These are phyloP conservation scores for Aix galericulata DNA, from an alignment of 2,113 vertebrate species.

Conservation along the genomic window DNA sequence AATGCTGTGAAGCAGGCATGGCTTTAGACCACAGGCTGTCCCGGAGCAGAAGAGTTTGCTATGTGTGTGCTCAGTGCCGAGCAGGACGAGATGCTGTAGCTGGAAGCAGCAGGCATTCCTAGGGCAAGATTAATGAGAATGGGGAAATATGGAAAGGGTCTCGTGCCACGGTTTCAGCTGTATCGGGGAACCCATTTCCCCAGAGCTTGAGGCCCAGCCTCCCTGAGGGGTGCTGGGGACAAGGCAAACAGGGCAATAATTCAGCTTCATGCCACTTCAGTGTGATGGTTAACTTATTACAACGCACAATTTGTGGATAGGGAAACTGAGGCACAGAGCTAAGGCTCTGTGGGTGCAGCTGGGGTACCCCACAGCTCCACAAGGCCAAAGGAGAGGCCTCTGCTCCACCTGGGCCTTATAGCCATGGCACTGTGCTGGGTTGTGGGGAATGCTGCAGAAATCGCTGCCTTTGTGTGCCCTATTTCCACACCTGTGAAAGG, in stretches of 20 bases:
- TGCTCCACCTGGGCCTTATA: neutral
- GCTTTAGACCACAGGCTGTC: neutral
- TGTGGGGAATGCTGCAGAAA: neutral
- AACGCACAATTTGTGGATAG: rapidly evolving
- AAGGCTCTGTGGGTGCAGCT: neutral
- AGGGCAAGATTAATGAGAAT: neutral
- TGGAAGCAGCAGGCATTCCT: neutral
- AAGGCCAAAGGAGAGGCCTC: neutral
- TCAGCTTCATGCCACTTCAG: neutral
- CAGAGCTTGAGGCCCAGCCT: too few species aligned
- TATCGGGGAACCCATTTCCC: too few species aligned
- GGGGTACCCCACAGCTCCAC: neutral
- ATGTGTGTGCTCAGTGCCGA: rapidly evolving
- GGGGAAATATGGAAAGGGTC: too few species aligned
- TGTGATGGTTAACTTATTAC: neutral
- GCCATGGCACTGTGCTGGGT: neutral
- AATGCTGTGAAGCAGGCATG: neutral
- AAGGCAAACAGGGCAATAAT: neutral
- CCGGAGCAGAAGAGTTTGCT: neutral
- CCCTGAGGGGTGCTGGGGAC: too few species aligned
- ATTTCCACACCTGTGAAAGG: slow-evolving; percentile 56
- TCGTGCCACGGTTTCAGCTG: too few species aligned
- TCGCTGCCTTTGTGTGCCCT: neutral
- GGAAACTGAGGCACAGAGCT: neutral
- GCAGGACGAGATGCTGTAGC: neutral